Evolutionary conservation across 1,140 invertebrate genomes (phyloP).

Genomic region (Drosophila leontia): DNA sequence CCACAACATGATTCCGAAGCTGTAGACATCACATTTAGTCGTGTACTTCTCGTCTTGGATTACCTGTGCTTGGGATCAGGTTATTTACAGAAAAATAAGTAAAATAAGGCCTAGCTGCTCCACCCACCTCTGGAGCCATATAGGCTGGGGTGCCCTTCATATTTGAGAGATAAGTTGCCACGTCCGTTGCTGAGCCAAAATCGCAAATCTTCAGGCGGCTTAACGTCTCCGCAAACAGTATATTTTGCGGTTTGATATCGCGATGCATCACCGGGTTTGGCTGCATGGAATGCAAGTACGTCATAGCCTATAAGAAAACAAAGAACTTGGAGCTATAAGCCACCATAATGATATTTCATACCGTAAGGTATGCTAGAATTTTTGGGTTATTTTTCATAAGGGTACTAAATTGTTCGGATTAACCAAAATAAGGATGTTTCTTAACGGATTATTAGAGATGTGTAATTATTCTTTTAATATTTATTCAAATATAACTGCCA

Average conservation of each 20-base stretch:
- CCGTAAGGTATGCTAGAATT: not conserved
- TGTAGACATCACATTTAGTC: constrained; percentile 51
- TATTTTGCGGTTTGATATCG: constrained; percentile 45
- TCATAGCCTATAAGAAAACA: constrained; percentile 18
- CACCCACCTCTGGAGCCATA: constrained; percentile 48
- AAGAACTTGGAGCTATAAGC: not conserved
- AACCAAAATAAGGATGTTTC: too few relatives aligned
- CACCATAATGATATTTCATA: not conserved
- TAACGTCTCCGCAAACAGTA: constrained; percentile 19
- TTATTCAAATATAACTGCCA: not conserved
- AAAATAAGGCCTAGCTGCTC: not conserved
- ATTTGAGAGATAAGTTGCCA: constrained; percentile 8
- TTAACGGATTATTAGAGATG: too few relatives aligned
- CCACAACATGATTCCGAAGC: constrained; percentile 45
- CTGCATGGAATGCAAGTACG: constrained; percentile 24
- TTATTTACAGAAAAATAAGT: too few relatives aligned
- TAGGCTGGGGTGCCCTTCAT: constrained; percentile 21
- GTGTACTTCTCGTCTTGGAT: constrained; percentile 1
- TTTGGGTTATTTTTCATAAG: not conserved
- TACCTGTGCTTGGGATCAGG: not conserved
- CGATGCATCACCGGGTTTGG: constrained; percentile 34
- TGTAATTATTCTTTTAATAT: not conserved
- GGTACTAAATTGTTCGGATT: not conserved
- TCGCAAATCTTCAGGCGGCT: constrained; percentile 42
- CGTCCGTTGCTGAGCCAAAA: constrained; percentile 20